Evolutionary conservation across 2,888 invertebrate genomes (phyloP).

Genomic region (Hypomecis atomaria): DNA sequence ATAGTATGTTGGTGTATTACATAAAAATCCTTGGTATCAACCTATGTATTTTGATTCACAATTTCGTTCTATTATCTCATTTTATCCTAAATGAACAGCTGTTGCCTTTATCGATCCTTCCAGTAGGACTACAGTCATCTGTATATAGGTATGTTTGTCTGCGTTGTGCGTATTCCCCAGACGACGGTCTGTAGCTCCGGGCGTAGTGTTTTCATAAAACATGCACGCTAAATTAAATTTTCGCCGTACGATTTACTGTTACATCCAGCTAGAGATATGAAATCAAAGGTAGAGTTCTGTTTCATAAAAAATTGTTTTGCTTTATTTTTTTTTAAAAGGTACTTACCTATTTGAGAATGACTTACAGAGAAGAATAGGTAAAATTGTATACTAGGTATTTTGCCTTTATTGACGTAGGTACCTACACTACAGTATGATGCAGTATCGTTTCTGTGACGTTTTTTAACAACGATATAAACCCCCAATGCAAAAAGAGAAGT

Average conservation of each 20-base stretch:
- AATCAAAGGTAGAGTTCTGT: neutral
- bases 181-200: conserved; percentile 36
- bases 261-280: neutral
- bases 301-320: neutral
- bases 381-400: too few relatives aligned
- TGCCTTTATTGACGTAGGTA: too few relatives aligned
- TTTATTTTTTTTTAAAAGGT: too few relatives aligned
- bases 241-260: conserved; percentile 28
- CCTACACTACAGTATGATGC: too few relatives aligned
- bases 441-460: too few relatives aligned
- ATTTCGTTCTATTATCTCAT: neutral
- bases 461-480: too few relatives aligned
- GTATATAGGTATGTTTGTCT: neutral
- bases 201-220: conserved; percentile 55
- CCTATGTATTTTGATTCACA: too few relatives aligned
- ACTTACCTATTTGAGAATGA: too few relatives aligned
- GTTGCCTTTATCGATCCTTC: conserved; percentile 6
- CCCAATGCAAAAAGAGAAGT: too few relatives aligned
- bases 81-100: conserved; percentile 2
- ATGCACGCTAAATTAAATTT: conserved; percentile 54
- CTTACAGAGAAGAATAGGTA: too few relatives aligned
- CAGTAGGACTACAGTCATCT: conserved; percentile 4
- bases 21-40: too few relatives aligned
- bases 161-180: conserved; percentile 53
- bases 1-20: too few relatives aligned